Conservation (phyloP, 2,888 invertebrate species). For the Mycalesis mineus region DNA sequence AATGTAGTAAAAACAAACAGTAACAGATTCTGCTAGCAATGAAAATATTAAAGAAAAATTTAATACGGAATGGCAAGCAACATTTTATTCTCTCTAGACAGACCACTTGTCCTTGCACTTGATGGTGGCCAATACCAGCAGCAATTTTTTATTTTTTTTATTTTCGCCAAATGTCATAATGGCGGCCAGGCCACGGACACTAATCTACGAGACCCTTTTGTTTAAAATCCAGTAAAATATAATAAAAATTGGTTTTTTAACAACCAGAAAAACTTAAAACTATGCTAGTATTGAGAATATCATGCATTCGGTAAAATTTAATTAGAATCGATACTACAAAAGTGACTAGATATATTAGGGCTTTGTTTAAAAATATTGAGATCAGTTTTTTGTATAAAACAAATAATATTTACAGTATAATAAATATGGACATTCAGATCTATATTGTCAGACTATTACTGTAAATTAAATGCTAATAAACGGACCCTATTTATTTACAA, state of each 20-base stretch:
- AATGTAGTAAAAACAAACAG: no score
- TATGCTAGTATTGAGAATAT: constrained; percentile 1
- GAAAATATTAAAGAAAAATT: no score
- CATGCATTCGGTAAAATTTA: neutral
- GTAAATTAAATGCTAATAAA: neutral
- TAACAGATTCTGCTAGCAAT: no score
- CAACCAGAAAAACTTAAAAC: neutral
- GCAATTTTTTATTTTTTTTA: no score
- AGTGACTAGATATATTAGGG: neutral
- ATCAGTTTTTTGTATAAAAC: constrained; percentile 5
- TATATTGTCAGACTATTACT: neutral
- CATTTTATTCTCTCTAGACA: no score
- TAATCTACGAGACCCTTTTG: no score
- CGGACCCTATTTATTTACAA: neutral
- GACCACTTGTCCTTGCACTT: no score
- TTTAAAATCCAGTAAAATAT: neutral
- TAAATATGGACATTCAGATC: constrained; percentile 1
- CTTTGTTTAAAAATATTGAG: neutral
- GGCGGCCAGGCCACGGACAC: no score
- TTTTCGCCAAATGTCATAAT: no score
- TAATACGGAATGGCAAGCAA: no score
- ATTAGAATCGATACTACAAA: neutral
- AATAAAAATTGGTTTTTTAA: neutral
- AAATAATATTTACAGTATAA: neutral
- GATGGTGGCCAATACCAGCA: no score